Evolutionary conservation across 2,113 vertebrate genomes (phyloP).

Genomic region (Varanus salvator): DNA sequence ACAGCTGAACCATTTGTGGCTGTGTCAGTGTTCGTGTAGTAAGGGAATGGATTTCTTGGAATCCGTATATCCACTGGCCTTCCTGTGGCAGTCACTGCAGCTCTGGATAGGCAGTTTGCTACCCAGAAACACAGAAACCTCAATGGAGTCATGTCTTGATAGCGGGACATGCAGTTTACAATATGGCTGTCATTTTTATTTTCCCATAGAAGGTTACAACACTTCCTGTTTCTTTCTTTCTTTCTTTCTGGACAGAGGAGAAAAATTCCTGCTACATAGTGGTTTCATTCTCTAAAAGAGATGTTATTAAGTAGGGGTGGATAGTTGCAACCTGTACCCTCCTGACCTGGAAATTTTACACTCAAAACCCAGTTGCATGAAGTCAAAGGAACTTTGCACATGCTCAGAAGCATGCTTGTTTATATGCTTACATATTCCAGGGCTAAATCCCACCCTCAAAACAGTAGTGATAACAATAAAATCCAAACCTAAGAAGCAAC

Average conservation of each 20-base stretch:
- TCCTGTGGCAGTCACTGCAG: slow-evolving; percentile 36
- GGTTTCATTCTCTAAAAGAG: background rate
- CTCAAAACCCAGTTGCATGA: background rate
- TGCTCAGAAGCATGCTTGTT: background rate
- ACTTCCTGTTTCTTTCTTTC: slow-evolving; percentile 33
- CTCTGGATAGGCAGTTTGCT: slow-evolving; percentile 21
- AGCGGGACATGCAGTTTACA: slow-evolving; percentile 1
- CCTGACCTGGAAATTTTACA: background rate
- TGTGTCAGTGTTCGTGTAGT: slow-evolving; percentile 31
- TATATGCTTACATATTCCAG: background rate
- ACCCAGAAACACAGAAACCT: slow-evolving; percentile 4
- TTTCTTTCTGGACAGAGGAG: background rate
- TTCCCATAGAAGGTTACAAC: slow-evolving; percentile 3
- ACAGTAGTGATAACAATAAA: background rate
- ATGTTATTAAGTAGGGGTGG: background rate
- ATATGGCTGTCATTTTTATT: slow-evolving; percentile 37
- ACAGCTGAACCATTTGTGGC: background rate
- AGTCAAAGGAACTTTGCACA: background rate
- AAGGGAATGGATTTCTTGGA: slow-evolving; percentile 50
- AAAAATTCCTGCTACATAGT: background rate
- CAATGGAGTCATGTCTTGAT: background rate
- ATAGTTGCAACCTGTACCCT: background rate
- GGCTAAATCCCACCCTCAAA: background rate
- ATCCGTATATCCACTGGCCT: background rate
- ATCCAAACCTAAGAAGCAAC: background rate